Percentiles rank a stretch among this genome's conserved stretches.
These are phyloP conservation scores for Neodiprion virginianus DNA, from an alignment of 1,140 invertebrate genomes.

Conservation along the genomic window DNA sequence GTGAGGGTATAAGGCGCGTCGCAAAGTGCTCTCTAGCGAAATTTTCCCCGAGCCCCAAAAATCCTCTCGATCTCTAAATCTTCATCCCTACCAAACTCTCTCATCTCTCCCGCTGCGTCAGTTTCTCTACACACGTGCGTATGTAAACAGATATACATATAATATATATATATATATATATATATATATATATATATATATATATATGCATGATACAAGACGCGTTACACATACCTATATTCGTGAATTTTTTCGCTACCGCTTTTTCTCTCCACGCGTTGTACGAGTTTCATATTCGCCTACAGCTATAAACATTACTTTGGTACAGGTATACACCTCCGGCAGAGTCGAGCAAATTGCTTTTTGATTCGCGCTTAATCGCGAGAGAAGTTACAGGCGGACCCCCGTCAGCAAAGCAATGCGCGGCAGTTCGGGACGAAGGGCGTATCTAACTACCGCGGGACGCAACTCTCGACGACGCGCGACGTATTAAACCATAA, in stretches of 20 bases:
- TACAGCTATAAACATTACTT: background rate
- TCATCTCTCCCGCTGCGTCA: background rate
- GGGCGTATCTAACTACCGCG: background rate
- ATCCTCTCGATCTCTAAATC: background rate
- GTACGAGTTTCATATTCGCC: background rate
- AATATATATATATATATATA: too few species aligned
- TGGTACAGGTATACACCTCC: background rate
- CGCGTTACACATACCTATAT: background rate
- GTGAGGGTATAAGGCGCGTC: background rate
- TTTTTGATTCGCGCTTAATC: slow-evolving; percentile 7
- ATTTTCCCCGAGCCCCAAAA: background rate
- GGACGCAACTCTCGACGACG: background rate
- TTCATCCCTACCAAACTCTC: background rate
- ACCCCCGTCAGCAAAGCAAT: background rate
- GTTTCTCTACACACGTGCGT: background rate
- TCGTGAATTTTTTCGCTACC: background rate
- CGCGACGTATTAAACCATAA: background rate
- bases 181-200: too few species aligned
- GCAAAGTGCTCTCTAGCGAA: background rate
- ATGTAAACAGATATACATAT: too few species aligned
- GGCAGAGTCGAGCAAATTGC: background rate
- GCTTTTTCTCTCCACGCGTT: background rate
- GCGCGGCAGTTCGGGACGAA: background rate
- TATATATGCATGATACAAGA: too few species aligned
- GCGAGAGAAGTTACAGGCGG: background rate